Conservation (phyloP, 2,797 vertebrate species). For the Rhinophrynus dorsalis region DNA sequence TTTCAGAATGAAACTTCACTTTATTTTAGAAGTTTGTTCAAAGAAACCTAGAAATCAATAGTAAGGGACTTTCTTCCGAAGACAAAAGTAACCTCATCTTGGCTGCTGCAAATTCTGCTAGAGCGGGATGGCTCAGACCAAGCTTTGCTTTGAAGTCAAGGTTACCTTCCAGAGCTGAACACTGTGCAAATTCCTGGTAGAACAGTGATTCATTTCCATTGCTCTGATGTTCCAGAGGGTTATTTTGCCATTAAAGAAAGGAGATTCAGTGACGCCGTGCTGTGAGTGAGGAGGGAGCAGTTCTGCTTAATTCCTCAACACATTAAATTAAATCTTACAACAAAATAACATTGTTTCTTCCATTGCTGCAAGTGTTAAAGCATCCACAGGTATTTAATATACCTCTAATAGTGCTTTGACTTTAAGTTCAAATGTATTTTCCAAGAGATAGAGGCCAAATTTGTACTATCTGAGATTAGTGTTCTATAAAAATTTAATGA, state of each 20-base stretch:
- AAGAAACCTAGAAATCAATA: constrained; percentile 44
- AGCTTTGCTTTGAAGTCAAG: constrained; percentile 47
- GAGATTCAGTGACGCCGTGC: constrained; percentile 44
- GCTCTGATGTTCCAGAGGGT: constrained; percentile 45
- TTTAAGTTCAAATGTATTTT: not conserved
- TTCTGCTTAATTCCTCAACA: constrained; percentile 19
- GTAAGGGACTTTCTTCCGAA: constrained; percentile 49
- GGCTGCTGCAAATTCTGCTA: constrained; percentile 41
- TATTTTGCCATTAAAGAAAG: constrained; percentile 45
- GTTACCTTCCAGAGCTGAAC: constrained; percentile 47
- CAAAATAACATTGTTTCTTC: constrained; percentile 31
- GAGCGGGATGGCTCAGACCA: constrained; percentile 41
- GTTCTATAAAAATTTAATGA: too few relatives aligned
- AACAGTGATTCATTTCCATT: constrained; percentile 48
- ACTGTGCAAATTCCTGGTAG: constrained; percentile 50
- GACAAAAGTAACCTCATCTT: constrained; percentile 51
- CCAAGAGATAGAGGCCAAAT: not conserved
- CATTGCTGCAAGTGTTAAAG: not conserved
- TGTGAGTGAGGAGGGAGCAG: constrained; percentile 30
- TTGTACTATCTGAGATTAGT: too few relatives aligned
- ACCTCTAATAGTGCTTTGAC: not conserved
- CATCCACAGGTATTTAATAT: not conserved
- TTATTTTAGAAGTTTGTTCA: constrained; percentile 49
- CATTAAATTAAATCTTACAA: constrained; percentile 33
- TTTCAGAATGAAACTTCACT: constrained; percentile 43